Percentiles rank a stretch among this genome's conserved stretches.
phyloP scores from a whole-genome alignment of 2,888 invertebrate species.

The Nephrotoma flavescens region DNA sequence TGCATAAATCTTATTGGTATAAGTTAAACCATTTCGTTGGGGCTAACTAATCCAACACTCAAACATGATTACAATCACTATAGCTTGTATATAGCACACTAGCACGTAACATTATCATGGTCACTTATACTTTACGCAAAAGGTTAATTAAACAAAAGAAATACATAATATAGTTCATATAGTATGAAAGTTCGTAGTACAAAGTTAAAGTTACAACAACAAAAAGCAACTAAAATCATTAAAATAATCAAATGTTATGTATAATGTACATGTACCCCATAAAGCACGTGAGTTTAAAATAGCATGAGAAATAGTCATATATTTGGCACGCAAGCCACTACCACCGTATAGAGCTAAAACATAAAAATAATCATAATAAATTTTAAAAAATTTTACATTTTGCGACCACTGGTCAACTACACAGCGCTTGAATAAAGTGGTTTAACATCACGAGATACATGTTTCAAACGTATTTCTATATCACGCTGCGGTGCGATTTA shows the following conservation, averaged over 20 bases:
- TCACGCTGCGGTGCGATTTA: not conserved
- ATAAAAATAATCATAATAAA: not conserved
- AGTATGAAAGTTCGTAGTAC: not conserved
- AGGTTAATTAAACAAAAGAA: too few species aligned
- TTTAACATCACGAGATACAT: not conserved
- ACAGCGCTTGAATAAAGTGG: not conserved
- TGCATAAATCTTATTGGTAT: too few species aligned
- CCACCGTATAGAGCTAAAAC: not conserved
- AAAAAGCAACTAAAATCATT: not conserved
- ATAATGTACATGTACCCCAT: not conserved
- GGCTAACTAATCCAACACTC: too few species aligned
- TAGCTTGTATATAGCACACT: too few species aligned
- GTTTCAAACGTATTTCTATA: not conserved
- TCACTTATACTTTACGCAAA: too few species aligned
- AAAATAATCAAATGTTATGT: not conserved
- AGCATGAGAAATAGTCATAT: not conserved
- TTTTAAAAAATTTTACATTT: not conserved
- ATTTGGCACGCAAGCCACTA: not conserved
- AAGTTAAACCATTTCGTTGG: too few species aligned
- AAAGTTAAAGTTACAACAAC: not conserved
- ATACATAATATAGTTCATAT: not conserved
- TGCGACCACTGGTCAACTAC: not conserved
- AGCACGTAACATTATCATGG: too few species aligned
- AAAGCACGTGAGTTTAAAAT: not conserved
- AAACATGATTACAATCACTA: too few species aligned